Percentiles rank a stretch among this genome's conserved stretches.
Conservation (phyloP, 2,113 vertebrate species). For the Lophura nycthemera region DNA sequence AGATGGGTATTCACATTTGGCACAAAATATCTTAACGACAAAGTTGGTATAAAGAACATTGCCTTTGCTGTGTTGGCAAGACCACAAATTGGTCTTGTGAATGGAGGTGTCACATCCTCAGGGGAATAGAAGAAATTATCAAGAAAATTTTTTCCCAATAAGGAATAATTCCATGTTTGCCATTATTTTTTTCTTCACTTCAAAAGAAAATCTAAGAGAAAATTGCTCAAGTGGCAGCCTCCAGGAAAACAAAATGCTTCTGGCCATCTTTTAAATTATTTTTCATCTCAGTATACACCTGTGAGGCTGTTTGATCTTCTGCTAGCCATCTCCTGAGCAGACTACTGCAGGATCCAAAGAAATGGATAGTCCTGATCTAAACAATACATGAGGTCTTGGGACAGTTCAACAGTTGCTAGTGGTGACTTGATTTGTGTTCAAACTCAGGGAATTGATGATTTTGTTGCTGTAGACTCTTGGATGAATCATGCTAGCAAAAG, state of each 20-base stretch:
- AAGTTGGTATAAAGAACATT: neutral
- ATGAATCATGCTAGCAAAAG: neutral
- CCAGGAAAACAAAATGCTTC: neutral
- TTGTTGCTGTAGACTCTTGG: neutral
- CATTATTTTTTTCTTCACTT: neutral
- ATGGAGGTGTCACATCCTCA: neutral
- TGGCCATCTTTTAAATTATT: neutral
- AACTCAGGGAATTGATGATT: neutral
- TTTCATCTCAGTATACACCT: neutral
- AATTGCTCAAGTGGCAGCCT: neutral
- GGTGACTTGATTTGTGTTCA: neutral
- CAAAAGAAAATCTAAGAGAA: neutral
- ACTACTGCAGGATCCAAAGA: neutral
- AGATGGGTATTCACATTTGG: fast-evolving
- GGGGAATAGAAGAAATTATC: fast-evolving
- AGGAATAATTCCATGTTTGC: neutral
- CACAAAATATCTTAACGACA: neutral
- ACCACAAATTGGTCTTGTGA: neutral
- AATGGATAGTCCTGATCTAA: neutral
- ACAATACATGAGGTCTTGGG: neutral
- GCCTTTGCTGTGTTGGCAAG: neutral
- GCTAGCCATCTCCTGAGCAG: neutral
- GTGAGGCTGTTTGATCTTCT: neutral
- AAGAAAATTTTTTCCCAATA: fast-evolving
- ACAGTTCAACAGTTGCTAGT: neutral